Conservation (phyloP, 2,888 invertebrate species). For the Nomada fabriciana region DNA sequence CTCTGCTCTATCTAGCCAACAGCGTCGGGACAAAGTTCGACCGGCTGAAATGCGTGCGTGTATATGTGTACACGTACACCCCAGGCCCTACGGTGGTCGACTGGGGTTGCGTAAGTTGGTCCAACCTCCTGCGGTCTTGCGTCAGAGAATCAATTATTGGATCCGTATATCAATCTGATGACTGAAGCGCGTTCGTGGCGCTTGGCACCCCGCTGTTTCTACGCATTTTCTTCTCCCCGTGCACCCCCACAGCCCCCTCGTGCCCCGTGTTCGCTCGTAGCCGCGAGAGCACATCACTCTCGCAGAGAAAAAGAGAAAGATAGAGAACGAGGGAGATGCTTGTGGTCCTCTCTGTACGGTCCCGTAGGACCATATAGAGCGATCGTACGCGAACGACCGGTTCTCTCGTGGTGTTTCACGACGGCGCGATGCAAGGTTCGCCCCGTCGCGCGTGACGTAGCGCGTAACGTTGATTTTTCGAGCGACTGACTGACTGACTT, state of each 20-base stretch:
- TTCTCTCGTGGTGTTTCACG: conserved; percentile 44
- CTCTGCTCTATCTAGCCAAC: neutral
- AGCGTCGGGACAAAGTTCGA: conserved; percentile 25
- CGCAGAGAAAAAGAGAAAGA: conserved; percentile 9
- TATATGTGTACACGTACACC: neutral
- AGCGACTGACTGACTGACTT: conserved; percentile 69
- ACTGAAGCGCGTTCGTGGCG: conserved; percentile 75
- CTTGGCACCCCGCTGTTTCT: conserved; percentile 78
- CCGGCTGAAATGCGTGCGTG: conserved; percentile 29
- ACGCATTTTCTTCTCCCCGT: conserved; percentile 73
- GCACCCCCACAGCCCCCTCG: neutral
- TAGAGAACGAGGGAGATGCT: conserved; percentile 12
- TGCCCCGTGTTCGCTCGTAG: conserved; percentile 50
- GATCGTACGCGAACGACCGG: conserved; percentile 60
- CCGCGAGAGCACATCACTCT: conserved; percentile 32
- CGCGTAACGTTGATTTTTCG: conserved; percentile 73
- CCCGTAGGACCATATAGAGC: conserved; percentile 64
- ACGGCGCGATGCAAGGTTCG: conserved; percentile 9
- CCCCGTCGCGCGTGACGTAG: conserved; percentile 64
- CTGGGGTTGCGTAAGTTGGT: conserved; percentile 77
- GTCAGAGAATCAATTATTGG: conserved; percentile 81
- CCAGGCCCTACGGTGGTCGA: conserved; percentile 50
- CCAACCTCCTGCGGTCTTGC: conserved; percentile 71
- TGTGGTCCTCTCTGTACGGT: conserved; percentile 37
- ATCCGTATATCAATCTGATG: conserved; percentile 81